Evolutionary conservation across 2,888 invertebrate species (phyloP), one percentile per base, ranked within the genome.

Genomic region (Morinoia aosen): DNA sequence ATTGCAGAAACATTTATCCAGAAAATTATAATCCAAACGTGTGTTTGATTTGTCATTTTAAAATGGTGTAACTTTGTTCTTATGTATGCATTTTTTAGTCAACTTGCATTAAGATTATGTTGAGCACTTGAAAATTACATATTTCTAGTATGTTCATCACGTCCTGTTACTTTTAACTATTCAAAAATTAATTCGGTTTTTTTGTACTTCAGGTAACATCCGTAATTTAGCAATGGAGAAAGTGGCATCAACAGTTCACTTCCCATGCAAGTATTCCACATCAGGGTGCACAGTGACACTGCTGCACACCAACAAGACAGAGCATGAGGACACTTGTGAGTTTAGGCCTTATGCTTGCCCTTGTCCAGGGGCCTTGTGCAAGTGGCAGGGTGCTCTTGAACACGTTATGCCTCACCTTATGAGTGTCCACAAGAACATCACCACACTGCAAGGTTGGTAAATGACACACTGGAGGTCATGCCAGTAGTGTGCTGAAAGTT

Each of bases 211-310:
- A 98, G 98, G 98, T 96, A 99, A 99, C 97, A 99, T 99, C 97
- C 98, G 99, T 97, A 99, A 99, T 97, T 98, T 99, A 97, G 99
- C 99, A 64, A 99, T 99, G 99, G 99, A 99, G 97, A 99, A 99
- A 97, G 99, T 99, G 88, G 99, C 99, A 90, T 98, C 99, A 97
- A 99, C 99, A 97, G 99, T 99, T 94, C 98, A 99, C 98, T 99
- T 99, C 97, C 99, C 99, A 0, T 99, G 99, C 98, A 99, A 99
- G 97, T 99, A 99, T 98, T 98, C 99, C 95, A 98, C 98, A 97
- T 99, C 99, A 96, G 99, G 99, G 95, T 99, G 99, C 97, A 98
- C 98, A 40, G 98, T 98, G 97, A 98, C 99, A 33, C 98, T 99
- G 48, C 98, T 99, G 58, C 99, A 99, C 97, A 99, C 99, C n/a